These are phyloP conservation scores for Sturnira hondurensis DNA, from an alignment of 2,113 vertebrate species.

Conservation along the genomic window DNA sequence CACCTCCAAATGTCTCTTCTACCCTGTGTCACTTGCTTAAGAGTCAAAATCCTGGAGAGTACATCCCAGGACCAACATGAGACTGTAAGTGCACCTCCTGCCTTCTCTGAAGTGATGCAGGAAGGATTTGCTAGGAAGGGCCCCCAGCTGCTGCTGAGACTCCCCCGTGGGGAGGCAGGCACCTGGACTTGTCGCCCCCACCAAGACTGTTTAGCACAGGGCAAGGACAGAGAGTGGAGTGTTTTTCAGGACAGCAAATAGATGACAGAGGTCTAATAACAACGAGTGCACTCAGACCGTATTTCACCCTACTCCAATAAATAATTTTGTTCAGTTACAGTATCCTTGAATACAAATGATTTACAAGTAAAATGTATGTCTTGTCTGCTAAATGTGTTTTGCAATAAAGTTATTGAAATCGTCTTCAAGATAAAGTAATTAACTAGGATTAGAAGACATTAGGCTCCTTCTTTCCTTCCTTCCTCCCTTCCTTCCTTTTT, in stretches of 20 bases:
- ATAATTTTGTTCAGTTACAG: background rate
- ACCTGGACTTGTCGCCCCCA: background rate
- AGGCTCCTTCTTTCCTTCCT: background rate
- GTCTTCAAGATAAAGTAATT: background rate
- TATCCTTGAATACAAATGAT: background rate
- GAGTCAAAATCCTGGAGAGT: background rate
- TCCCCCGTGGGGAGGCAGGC: background rate
- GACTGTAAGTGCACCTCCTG: background rate
- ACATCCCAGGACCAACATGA: background rate
- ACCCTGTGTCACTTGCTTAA: background rate
- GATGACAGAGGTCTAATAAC: background rate
- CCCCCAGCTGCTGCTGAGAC: too few species aligned
- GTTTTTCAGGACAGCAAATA: background rate
- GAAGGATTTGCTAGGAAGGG: background rate
- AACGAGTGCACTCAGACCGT: background rate
- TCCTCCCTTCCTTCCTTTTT: background rate
- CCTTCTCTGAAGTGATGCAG: background rate
- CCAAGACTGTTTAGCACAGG: background rate
- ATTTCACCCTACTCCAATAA: background rate
- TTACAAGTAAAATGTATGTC: background rate
- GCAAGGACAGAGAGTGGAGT: background rate
- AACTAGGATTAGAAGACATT: background rate
- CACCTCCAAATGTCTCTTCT: background rate
- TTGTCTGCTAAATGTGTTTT: background rate
- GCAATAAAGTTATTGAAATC: slow-evolving; percentile 15